Base-by-base conservation (phyloP, 2,113 vertebrate genomes). In the Nothobranchius furzeri region DNA sequence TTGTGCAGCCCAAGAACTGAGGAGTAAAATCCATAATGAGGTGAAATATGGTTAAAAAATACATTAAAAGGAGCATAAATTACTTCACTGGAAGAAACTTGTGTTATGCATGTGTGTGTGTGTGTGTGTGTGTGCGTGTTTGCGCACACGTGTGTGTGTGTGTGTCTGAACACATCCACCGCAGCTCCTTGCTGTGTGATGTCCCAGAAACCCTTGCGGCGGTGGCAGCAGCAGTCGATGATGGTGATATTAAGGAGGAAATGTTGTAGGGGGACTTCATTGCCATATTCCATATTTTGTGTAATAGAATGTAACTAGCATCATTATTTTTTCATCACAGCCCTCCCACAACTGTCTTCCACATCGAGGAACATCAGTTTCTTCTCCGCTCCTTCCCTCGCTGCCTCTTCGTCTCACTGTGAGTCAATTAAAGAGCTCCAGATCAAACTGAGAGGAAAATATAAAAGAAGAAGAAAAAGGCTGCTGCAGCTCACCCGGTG, bases 321-420 rank as follows among this genome's bases (percentile, higher is more conserved):
- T 89, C 89, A 90, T 89, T 85, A 89, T 82, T 88, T 80, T 89
- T 86, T 89, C 89, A 87, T 89, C 87, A 85, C 78, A 83, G 76
- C 77, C 69, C 85, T 87, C 82, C 87, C 82, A 76, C 87, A 69
- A 66, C 84, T 70, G 76, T 79, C 82, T 77, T 56, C 78, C 65
- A 75, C 77, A 80, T 86, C 85, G 49, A 85, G 78, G 83, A 88
- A 85, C 82, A 85, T 84, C 72, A 11, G 66, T 80, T 71, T 42
- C 63, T 63, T 65, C 65, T 54, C 20, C 35, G 43, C 76, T 76
- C 76, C 45, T 5, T 76, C 77, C 68, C 75, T 60, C 51, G 53
- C 61, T 46, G 66, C 56, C 49, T 49, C 64, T 45, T 59, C 76
- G 24, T 64, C 73, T 81, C 79, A 48, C 75, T 53, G 64, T 49